phyloP scores from a whole-genome alignment of 2,797 vertebrate species.

The Pteronotus mesoamericanus region DNA sequence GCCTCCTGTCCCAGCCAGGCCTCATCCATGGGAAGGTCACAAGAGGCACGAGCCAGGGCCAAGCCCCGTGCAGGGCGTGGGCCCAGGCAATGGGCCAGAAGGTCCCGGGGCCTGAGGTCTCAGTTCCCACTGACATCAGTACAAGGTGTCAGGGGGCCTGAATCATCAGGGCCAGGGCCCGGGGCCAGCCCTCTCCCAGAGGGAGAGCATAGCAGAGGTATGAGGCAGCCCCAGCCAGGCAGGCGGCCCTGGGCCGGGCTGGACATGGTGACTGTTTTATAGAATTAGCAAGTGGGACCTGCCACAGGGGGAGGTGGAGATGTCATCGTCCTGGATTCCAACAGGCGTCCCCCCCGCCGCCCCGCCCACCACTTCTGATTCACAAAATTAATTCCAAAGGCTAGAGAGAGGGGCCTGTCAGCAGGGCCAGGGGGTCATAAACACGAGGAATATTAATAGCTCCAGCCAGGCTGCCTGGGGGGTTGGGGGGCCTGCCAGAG shows the following conservation, averaged over 20 bases:
- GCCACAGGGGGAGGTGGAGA: background rate
- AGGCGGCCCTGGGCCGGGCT: conserved; percentile 29
- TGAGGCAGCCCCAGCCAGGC: conserved; percentile 51
- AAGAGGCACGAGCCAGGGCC: conserved; percentile 45
- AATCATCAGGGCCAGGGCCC: conserved; percentile 54
- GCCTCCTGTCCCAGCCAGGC: conserved; percentile 26
- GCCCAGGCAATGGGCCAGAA: conserved; percentile 33
- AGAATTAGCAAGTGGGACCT: conserved; percentile 63
- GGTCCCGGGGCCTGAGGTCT: conserved; percentile 38
- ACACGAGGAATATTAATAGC: conserved; percentile 54
- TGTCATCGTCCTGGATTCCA: conserved; percentile 69
- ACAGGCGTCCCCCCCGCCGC: background rate
- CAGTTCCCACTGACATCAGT: conserved; percentile 69
- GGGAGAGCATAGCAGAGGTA: conserved; percentile 58
- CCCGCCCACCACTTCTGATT: conserved; percentile 60
- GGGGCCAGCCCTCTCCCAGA: conserved; percentile 31
- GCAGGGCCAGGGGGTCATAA: conserved; percentile 60
- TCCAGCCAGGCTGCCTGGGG: conserved; percentile 48
- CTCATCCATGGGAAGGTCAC: conserved; percentile 54
- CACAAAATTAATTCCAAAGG: conserved; percentile 74
- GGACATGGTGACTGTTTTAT: conserved; percentile 55
- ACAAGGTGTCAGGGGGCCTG: conserved; percentile 71
- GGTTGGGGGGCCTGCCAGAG: conserved; percentile 30
- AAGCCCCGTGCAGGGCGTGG: conserved; percentile 45
- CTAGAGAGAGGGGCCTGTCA: conserved; percentile 50